Base-by-base conservation (phyloP, 2,888 invertebrate genomes). In the Lithophane ornitopus region DNA sequence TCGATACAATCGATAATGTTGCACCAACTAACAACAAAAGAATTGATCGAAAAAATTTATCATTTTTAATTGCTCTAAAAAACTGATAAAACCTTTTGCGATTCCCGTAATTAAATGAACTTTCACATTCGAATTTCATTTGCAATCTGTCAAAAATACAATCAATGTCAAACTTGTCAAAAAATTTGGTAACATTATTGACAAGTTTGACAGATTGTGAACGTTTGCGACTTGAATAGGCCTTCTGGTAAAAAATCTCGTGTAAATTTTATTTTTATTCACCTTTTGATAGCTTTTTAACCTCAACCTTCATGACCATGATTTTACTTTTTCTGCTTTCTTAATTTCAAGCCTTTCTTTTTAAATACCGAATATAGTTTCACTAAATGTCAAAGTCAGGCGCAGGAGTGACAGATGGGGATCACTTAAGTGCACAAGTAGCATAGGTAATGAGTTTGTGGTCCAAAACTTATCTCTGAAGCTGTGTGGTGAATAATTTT, bases 291-390 rank as follows among this genome's bases (percentile, higher is more conserved):
- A 44, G 7, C 1, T 46, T 62, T 41, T 63, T 8, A 59, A 73
- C 52, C 16, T 69, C 1, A 46, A 69, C 72, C 68, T 59, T 16
- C 11, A 39, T 19, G 16, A 54, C 2, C 6, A 14, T 26, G 28
- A 26, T 34, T 12, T 28, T 3, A 66, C 28, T n/a, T 70, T 62
- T 74, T 67, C 3, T 14, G 16, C 70, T 56, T 74, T 77, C 69
- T 52, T 59, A 76, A 76, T 52, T 63, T 22, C 7, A 68, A 39
- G 22, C 28, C 77, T 85, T 86, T 80, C 80, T 81, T 66, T 87
- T 80, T 63, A 70, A 77, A 81, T 67, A 62, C 44, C 74, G 62
- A 76, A 26, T 70, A 71, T 71, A 78, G 63, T 87, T 80, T 85
- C 76, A 59, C 70, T 59, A 28, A 76, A 81, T 75, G 62, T 79